phyloP scores from a whole-genome alignment of 2,888 invertebrate genomes.

The Amphipoea lucens region DNA sequence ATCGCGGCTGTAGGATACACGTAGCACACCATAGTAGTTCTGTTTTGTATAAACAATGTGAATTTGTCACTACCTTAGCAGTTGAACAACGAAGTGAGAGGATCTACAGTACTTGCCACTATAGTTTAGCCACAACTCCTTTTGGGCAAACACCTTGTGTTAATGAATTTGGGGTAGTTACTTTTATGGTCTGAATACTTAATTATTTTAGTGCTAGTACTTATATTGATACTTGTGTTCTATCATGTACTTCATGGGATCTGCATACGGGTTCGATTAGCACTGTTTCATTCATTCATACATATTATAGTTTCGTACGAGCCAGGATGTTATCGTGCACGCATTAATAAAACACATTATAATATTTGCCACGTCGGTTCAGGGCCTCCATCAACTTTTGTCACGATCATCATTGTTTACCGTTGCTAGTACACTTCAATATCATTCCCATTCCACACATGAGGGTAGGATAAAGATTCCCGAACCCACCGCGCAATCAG shows the following conservation, averaged over 20 bases:
- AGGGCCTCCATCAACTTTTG: slow-evolving; percentile 28
- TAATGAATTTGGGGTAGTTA: slow-evolving; percentile 53
- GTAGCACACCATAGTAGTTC: slow-evolving; percentile 61
- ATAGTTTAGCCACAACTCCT: slow-evolving; percentile 36
- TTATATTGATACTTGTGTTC: slow-evolving; percentile 25
- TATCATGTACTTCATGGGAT: slow-evolving; percentile 25
- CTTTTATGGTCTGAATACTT: slow-evolving; percentile 28
- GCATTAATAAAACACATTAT: slow-evolving; percentile 46
- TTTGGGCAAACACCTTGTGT: slow-evolving; percentile 47
- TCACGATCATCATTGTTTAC: slow-evolving; percentile 42
- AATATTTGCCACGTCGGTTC: slow-evolving; percentile 44
- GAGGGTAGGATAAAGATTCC: slow-evolving; percentile 30
- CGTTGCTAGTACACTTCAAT: slow-evolving; percentile 52
- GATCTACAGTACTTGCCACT: slow-evolving; percentile 72
- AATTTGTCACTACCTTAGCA: slow-evolving; percentile 23
- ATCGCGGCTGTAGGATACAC: slow-evolving; percentile 64
- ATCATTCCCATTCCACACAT: slow-evolving; percentile 35
- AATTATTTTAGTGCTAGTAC: slow-evolving; percentile 21
- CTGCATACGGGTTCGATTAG: slow-evolving; percentile 33
- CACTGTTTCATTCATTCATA: slow-evolving; percentile 37
- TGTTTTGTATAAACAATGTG: slow-evolving; percentile 47
- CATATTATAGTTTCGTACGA: slow-evolving; percentile 26
- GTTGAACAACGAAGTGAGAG: slow-evolving; percentile 72
- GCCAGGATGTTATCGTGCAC: slow-evolving; percentile 46
- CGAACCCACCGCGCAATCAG: slow-evolving; percentile 28